phyloP scores from a whole-genome alignment of 2,888 invertebrate species.

The Chironomus tentans region DNA sequence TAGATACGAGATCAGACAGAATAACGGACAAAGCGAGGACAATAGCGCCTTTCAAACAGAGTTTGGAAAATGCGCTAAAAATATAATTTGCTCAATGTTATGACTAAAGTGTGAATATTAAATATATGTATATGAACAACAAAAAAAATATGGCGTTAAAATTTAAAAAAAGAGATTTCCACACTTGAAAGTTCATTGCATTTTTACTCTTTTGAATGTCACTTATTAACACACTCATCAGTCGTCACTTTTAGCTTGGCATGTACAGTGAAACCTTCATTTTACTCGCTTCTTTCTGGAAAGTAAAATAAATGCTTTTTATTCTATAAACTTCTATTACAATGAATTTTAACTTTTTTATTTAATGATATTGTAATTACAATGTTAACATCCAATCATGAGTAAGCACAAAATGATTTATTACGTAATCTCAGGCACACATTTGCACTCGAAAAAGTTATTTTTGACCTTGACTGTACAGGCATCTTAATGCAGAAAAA shows the following conservation, averaged over 20 bases:
- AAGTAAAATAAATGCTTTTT: background rate
- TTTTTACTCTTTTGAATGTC: conserved; percentile 11
- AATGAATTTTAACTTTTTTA: no score
- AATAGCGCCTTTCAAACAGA: no score
- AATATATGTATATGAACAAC: background rate
- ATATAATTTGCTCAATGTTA: background rate
- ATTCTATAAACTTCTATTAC: no score
- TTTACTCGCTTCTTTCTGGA: background rate
- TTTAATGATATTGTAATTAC: no score
- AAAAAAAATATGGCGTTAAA: background rate
- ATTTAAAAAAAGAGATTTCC: conserved; percentile 17
- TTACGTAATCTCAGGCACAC: no score
- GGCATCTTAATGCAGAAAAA: background rate
- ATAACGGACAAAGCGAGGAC: no score
- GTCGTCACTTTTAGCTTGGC: background rate
- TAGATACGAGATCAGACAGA: no score
- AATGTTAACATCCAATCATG: no score
- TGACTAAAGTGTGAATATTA: conserved; percentile 8
- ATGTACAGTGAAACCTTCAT: background rate
- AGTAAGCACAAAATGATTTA: no score
- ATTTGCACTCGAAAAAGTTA: background rate
- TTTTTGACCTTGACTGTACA: background rate
- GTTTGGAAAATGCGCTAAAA: no score
- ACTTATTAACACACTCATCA: background rate
- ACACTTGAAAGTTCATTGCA: conserved; percentile 16